Evolutionary conservation across 2,888 invertebrate genomes (phyloP).

Genomic region (Himalopsyche japonica): DNA sequence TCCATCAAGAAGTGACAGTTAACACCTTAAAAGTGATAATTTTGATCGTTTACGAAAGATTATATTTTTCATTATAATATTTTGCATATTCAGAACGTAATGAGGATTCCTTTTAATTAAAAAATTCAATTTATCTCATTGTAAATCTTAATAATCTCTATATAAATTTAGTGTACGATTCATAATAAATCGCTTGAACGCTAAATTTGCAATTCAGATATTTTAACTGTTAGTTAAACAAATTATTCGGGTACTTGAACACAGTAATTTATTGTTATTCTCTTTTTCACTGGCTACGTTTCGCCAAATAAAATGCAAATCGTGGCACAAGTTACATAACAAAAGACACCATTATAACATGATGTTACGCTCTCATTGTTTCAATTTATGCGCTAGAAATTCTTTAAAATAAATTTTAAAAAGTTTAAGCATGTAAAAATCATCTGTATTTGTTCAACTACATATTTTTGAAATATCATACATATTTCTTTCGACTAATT

Average conservation of each 20-base stretch:
- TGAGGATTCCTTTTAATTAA: too few species aligned
- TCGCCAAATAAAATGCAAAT: background rate
- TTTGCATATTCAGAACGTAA: too few species aligned
- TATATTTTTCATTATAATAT: too few species aligned
- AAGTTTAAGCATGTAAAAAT: too few species aligned
- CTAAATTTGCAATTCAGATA: background rate
- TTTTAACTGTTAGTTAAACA: background rate
- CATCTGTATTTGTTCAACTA: too few species aligned
- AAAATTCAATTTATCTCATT: background rate
- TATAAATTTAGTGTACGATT: background rate
- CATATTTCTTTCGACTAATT: too few species aligned
- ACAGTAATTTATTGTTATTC: background rate
- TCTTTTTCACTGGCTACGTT: background rate
- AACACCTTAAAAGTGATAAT: too few species aligned
- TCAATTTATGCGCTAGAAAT: background rate
- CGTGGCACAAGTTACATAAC: background rate
- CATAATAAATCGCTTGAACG: background rate
- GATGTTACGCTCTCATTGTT: background rate
- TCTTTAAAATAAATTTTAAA: too few species aligned
- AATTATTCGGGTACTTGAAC: background rate
- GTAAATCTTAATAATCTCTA: background rate
- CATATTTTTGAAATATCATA: too few species aligned
- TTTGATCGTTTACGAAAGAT: too few species aligned
- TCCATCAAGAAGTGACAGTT: too few species aligned
- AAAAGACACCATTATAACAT: background rate